phyloP scores from a whole-genome alignment of 1,140 invertebrate genomes.

The Neotoxoptera formosana region DNA sequence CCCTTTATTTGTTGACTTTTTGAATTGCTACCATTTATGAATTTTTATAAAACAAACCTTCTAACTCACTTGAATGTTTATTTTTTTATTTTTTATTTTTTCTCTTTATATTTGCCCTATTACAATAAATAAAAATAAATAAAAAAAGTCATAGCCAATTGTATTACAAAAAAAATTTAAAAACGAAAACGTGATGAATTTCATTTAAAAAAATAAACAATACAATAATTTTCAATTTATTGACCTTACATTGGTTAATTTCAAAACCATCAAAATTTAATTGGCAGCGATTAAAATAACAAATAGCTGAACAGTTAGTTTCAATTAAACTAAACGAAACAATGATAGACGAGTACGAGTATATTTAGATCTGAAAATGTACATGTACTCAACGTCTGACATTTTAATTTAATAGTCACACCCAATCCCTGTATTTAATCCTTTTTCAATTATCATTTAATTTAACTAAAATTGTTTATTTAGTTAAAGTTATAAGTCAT shows the following conservation, averaged over 20 bases:
- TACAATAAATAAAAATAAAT: background rate
- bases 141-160: background rate
- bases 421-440: background rate
- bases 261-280: slow-evolving; percentile 38
- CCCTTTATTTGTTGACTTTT: slow-evolving; percentile 47
- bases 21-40: slow-evolving; percentile 47
- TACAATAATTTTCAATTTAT: slow-evolving; percentile 33
- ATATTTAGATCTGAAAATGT: background rate
- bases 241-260: slow-evolving; percentile 39
- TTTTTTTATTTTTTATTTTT: slow-evolving; percentile 9
- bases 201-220: background rate
- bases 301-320: slow-evolving; percentile 49
- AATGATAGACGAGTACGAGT: background rate
- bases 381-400: background rate
- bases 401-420: slow-evolving; percentile 10
- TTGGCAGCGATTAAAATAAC: slow-evolving; percentile 39
- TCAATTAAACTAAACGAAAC: slow-evolving; percentile 27
- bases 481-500: background rate
- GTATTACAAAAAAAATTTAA: background rate
- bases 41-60: background rate
- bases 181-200: background rate
- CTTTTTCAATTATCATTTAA: background rate
- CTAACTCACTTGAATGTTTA: slow-evolving; percentile 48
- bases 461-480: background rate
- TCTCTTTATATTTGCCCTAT: background rate